A percentile compares a stretch with the other conserved stretches of the same genome.
Evolutionary conservation across 2,888 invertebrate species (phyloP).

Genomic region (Eristalis tenax): DNA sequence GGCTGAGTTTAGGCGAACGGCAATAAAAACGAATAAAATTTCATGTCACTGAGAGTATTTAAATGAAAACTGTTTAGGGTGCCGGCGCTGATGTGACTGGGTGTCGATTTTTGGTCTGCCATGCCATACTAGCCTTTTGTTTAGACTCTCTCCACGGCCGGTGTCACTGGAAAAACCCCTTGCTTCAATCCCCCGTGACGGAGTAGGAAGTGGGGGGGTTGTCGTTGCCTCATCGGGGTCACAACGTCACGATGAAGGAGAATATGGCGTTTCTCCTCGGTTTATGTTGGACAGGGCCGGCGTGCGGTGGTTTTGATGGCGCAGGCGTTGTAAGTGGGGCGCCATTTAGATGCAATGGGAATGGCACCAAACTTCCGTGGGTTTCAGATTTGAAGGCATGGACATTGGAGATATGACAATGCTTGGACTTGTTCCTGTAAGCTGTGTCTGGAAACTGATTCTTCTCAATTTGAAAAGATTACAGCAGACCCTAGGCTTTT

Average conservation of each 20-base stretch:
- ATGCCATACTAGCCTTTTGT: not conserved
- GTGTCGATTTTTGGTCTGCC: not conserved
- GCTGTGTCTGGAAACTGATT: no score
- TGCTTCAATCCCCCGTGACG: not conserved
- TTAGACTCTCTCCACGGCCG: not conserved
- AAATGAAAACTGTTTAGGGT: slow-evolving; percentile 35
- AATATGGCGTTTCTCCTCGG: slow-evolving; percentile 8
- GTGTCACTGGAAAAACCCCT: slow-evolving; percentile 3
- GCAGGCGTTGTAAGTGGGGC: not conserved
- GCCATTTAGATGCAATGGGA: no score
- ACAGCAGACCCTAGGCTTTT: no score
- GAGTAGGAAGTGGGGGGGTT: not conserved
- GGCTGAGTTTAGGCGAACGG: slow-evolving; percentile 1
- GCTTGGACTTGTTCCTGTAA: no score
- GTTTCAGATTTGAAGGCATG: no score
- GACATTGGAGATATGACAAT: no score
- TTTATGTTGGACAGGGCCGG: slow-evolving; percentile 4
- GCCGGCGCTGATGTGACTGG: not conserved
- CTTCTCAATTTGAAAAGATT: no score
- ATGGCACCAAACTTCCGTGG: no score
- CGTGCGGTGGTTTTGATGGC: not conserved
- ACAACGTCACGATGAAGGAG: slow-evolving; percentile 15
- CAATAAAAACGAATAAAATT: slow-evolving; percentile 8
- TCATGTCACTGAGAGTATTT: slow-evolving; percentile 1
- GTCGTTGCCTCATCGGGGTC: slow-evolving; percentile 40